phyloP scores from a whole-genome alignment of 2,797 vertebrate genomes.

The Parambassis ranga region DNA sequence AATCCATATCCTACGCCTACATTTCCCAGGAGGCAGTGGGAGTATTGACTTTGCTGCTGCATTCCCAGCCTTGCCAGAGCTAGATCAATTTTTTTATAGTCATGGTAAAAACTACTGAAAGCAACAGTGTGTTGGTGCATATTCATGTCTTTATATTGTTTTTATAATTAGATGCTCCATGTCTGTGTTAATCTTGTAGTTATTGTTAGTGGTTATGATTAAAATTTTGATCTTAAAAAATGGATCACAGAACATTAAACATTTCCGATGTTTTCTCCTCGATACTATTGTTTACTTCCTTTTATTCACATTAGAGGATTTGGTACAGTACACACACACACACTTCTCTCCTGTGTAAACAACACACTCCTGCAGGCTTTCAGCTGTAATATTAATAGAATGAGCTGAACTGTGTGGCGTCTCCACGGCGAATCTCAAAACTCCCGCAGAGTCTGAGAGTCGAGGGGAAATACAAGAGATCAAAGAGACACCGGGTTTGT shows the following conservation, averaged over 20 bases:
- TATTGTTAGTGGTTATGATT: too few species aligned
- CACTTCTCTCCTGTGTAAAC: constrained; percentile 42
- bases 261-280: not conserved
- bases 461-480: constrained; percentile 25
- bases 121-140: not conserved
- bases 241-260: not conserved
- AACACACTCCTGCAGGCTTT: constrained; percentile 46
- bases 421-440: constrained; percentile 30
- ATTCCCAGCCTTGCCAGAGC: constrained; percentile 18
- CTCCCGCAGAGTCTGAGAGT: constrained; percentile 24
- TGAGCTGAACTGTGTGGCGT: constrained; percentile 2
- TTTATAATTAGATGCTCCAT: too few species aligned
- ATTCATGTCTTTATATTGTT: constrained; percentile 1
- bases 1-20: constrained; percentile 41
- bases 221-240: not conserved
- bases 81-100: constrained; percentile 26
- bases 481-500: constrained; percentile 37
- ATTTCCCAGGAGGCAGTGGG: constrained; percentile 36
- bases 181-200: too few species aligned
- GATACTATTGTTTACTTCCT: constrained; percentile 1
- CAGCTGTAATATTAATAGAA: constrained; percentile 58
- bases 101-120: not conserved
- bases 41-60: constrained; percentile 28
- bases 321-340: constrained; percentile 31
- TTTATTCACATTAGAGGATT: constrained; percentile 20